phyloP scores from a whole-genome alignment of 35 echinoderm and acorn worm species.

The Diadema setosum region DNA sequence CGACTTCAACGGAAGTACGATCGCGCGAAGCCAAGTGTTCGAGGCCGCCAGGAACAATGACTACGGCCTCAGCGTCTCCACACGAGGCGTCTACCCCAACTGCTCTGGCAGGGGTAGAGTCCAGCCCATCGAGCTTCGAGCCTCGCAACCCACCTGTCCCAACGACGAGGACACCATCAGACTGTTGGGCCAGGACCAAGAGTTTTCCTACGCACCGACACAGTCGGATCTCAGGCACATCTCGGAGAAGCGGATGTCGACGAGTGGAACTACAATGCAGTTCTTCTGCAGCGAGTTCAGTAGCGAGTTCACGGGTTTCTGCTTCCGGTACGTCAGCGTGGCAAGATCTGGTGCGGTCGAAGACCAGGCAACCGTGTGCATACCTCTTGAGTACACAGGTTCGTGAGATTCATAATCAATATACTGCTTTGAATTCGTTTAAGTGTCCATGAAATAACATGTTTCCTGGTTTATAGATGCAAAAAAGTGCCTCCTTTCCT shows the following conservation, averaged over 20 bases:
- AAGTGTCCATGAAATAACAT: too few species aligned
- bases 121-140: neutral
- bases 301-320: neutral
- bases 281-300: conserved; percentile 41
- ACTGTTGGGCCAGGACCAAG: neutral
- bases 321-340: conserved; percentile 39
- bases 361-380: conserved; percentile 20
- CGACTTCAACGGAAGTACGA: neutral
- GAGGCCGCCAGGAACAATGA: neutral
- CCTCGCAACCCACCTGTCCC: neutral
- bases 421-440: too few species aligned
- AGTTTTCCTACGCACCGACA: neutral
- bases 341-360: conserved; percentile 45
- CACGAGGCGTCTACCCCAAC: conserved; percentile 8
- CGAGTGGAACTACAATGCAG: neutral
- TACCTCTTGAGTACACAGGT: conserved; percentile 28
- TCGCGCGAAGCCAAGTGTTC: neutral
- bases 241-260: neutral
- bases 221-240: neutral
- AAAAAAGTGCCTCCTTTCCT: too few species aligned
- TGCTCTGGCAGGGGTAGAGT: neutral
- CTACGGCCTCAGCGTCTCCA: conserved; percentile 27
- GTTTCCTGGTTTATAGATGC: too few species aligned
- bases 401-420: too few species aligned
- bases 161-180: conserved; percentile 20